A percentile compares a stretch with the other conserved stretches of the same genome.
These are phyloP conservation scores for Pachyuromys duprasi DNA, from an alignment of 2,797 vertebrate genomes.

Conservation along the genomic window DNA sequence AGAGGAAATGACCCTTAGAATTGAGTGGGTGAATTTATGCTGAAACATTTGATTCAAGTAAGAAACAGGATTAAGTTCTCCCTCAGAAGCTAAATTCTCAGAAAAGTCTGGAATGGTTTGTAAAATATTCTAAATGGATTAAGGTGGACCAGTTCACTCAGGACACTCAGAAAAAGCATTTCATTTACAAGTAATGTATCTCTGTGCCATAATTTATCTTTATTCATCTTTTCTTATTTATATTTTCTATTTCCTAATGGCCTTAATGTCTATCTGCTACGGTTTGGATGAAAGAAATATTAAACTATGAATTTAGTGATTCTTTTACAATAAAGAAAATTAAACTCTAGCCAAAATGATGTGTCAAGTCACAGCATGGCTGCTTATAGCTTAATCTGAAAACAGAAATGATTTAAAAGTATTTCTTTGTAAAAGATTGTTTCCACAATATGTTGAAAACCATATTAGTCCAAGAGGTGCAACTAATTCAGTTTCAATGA, in stretches of 20 bases:
- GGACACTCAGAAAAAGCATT: slow-evolving; percentile 56
- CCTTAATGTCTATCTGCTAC: neutral
- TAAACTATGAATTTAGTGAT: slow-evolving; percentile 46
- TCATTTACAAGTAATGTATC: slow-evolving; percentile 25
- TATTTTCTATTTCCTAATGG: neutral
- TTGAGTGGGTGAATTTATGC: slow-evolving; percentile 70
- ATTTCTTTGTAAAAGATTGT: slow-evolving; percentile 11
- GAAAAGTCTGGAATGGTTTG: slow-evolving; percentile 51
- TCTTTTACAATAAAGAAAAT: slow-evolving; percentile 42
- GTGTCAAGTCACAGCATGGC: neutral
- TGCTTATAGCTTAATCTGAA: slow-evolving; percentile 9
- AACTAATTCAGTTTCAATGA: slow-evolving; percentile 24
- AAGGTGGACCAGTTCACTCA: slow-evolving; percentile 3
- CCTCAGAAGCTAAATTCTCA: slow-evolving; percentile 46
- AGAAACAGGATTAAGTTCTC: slow-evolving; percentile 53
- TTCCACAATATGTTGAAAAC: slow-evolving; percentile 27
- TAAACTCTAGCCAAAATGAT: slow-evolving; percentile 15
- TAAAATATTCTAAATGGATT: slow-evolving; percentile 71
- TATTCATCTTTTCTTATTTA: slow-evolving; percentile 35
- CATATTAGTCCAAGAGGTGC: neutral
- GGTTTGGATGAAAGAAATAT: slow-evolving; percentile 48
- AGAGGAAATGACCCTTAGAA: slow-evolving; percentile 69
- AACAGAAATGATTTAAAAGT: slow-evolving; percentile 49
- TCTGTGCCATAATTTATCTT: neutral
- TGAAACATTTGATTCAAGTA: slow-evolving; percentile 77